phyloP scores from a whole-genome alignment of 2,113 vertebrate species.

The Gasterosteus aculeatus region DNA sequence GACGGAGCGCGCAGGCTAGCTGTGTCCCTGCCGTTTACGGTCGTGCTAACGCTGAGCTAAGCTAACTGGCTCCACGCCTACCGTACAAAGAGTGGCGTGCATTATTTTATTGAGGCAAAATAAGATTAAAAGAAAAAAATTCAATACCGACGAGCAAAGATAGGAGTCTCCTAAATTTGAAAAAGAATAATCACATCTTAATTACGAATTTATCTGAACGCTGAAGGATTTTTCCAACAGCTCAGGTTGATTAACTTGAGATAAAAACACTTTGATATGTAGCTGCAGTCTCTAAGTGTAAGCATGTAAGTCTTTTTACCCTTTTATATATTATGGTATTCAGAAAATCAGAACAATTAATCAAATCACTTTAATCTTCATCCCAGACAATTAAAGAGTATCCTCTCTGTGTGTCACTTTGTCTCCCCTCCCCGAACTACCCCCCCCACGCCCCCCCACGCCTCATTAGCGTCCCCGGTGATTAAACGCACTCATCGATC shows the following conservation, averaged over 20 bases:
- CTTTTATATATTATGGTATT: not conserved
- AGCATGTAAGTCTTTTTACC: not conserved
- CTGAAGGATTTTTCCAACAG: no score
- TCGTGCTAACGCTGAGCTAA: not conserved
- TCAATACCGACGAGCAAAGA: no score
- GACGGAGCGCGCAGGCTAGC: not conserved
- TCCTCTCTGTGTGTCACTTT: not conserved
- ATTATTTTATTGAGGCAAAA: not conserved
- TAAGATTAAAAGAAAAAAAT: not conserved
- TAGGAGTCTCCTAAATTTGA: not conserved
- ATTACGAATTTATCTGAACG: not conserved
- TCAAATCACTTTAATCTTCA: not conserved
- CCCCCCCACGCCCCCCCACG: not conserved
- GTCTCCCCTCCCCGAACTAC: slow-evolving; percentile 5
- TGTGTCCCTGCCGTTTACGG: not conserved
- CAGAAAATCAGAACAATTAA: not conserved
- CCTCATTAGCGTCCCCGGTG: slow-evolving; percentile 52
- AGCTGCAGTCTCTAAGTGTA: not conserved
- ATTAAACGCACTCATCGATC: slow-evolving; percentile 45
- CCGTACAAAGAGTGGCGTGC: not conserved
- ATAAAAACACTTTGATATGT: not conserved
- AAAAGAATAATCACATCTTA: not conserved
- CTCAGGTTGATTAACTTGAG: no score
- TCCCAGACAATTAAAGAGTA: not conserved
- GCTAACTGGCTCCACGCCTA: not conserved